Evolutionary conservation across 2,797 vertebrate species (phyloP), one percentile per base, ranked within the genome.

Genomic region (Phataginus tetradactyla): DNA sequence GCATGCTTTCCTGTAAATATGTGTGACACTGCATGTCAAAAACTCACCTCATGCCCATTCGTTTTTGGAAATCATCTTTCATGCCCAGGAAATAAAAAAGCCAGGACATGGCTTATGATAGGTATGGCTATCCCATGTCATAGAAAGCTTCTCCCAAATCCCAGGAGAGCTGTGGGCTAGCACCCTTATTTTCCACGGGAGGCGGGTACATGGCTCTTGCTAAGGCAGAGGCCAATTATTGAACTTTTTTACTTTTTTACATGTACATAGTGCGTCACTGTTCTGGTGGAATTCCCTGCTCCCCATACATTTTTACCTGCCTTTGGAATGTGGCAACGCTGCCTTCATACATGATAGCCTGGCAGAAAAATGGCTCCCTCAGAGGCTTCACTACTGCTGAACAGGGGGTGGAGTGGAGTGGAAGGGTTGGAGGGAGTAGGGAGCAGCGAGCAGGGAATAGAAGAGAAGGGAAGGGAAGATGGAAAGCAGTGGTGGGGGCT

Each of bases 261-360:
- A 79, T 42, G 55, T 45, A 78, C 78, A 97, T 88, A 96, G 90
- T 95, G 96, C 95, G 51, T 98, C 97, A 97, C 89, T 95, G 97
- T 98, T 93, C 88, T 90, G 91, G 96, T 96, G 77, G 75, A 89
- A 90, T 86, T 71, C 86, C 68, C 83, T 42, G 55, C 91, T 96
- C 69, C 95, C 84, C 90, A 97, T 86, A 91, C 94, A 79, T 96
- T 96, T 77, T 96, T 80, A 94, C 95, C 96, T 87, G 55, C 94
- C 96, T 96, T 90, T 88, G 94, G 97, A 97, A 98, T 97, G 96
- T 90, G 51, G 81, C 77, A 81, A 90, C 57, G 42, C 71, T 77
- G 93, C 95, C 95, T 87, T 91, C 93, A 78, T 53, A 42, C 53
- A 55, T 12, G 89, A 91, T 39, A 64, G n/a, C 55, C 93, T 88